These are phyloP conservation scores for Gibbula magus DNA, from an alignment of 2,888 invertebrate genomes.

Conservation along the genomic window DNA sequence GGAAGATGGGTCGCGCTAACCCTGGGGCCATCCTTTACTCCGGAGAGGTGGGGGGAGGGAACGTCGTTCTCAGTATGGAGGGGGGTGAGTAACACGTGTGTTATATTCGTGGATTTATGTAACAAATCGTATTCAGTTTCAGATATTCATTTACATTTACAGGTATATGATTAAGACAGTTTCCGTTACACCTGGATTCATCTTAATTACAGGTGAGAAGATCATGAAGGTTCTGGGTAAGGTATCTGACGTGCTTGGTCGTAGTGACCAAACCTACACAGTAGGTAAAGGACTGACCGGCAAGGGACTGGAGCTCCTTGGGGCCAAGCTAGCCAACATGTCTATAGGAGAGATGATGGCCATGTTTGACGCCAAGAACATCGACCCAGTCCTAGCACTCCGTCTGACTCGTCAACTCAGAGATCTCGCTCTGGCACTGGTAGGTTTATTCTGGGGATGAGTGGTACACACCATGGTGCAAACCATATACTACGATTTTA, in stretches of 20 bases:
- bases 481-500: neutral
- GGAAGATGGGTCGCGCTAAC: constrained; percentile 46
- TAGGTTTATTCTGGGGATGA: constrained; percentile 43
- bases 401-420: constrained; percentile 50
- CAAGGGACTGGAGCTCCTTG: constrained; percentile 49
- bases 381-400: constrained; percentile 49
- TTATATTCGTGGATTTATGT: neutral
- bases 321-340: constrained; percentile 56
- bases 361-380: constrained; percentile 52
- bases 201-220: constrained; percentile 36
- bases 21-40: constrained; percentile 44
- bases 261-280: constrained; percentile 48
- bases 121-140: neutral
- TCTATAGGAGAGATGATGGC: constrained; percentile 57
- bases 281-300: constrained; percentile 56
- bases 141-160: neutral
- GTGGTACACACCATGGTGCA: neutral
- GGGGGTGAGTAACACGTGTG: constrained; percentile 35
- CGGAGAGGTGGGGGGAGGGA: neutral
- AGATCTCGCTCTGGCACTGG: constrained; percentile 53
- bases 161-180: neutral
- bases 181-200: neutral
- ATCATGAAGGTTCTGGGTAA: constrained; percentile 41
- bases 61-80: constrained; percentile 27
- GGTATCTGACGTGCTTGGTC: constrained; percentile 39